Percentiles rank a stretch among this genome's conserved stretches.
Evolutionary conservation across 92 coral and sea anemone species (phyloP).

Genomic region (Epizoanthus ramosus): DNA sequence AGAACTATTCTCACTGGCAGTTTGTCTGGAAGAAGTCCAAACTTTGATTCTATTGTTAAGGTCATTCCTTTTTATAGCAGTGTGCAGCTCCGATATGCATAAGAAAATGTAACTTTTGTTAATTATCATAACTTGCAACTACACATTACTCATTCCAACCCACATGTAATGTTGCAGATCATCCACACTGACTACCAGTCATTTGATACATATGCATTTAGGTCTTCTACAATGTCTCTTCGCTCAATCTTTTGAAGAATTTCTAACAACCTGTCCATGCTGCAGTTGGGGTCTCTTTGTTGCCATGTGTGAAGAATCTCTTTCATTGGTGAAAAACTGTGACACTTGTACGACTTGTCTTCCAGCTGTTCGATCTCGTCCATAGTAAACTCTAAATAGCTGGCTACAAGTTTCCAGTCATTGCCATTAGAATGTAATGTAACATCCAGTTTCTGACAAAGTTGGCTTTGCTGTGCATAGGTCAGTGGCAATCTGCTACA

Average conservation of each 20-base stretch:
- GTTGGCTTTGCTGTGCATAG: slow-evolving; percentile 47
- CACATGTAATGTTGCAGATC: too few species aligned
- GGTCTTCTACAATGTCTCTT: slow-evolving; percentile 68
- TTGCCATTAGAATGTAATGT: slow-evolving; percentile 47
- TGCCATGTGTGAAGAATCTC: slow-evolving; percentile 71
- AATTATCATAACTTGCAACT: too few species aligned
- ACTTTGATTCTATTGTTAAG: too few species aligned
- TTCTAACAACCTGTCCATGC: slow-evolving; percentile 53
- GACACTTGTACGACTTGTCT: slow-evolving; percentile 57
- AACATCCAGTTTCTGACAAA: slow-evolving; percentile 68
- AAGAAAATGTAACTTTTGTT: too few species aligned
- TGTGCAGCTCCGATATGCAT: too few species aligned
- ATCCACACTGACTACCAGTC: background rate
- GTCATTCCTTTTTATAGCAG: too few species aligned
- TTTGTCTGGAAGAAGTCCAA: too few species aligned
- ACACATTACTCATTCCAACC: too few species aligned
- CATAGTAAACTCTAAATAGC: slow-evolving; percentile 65
- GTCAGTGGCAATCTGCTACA: slow-evolving; percentile 23
- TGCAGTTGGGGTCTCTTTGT: slow-evolving; percentile 75
- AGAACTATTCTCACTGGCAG: too few species aligned
- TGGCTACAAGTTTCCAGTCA: slow-evolving; percentile 91
- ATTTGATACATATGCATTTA: background rate
- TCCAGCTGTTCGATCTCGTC: slow-evolving; percentile 67
- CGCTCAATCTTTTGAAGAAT: slow-evolving; percentile 69
- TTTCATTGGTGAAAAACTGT: slow-evolving; percentile 81